Evolutionary conservation across 2,113 vertebrate genomes (phyloP).

Genomic region (Sturnira hondurensis): DNA sequence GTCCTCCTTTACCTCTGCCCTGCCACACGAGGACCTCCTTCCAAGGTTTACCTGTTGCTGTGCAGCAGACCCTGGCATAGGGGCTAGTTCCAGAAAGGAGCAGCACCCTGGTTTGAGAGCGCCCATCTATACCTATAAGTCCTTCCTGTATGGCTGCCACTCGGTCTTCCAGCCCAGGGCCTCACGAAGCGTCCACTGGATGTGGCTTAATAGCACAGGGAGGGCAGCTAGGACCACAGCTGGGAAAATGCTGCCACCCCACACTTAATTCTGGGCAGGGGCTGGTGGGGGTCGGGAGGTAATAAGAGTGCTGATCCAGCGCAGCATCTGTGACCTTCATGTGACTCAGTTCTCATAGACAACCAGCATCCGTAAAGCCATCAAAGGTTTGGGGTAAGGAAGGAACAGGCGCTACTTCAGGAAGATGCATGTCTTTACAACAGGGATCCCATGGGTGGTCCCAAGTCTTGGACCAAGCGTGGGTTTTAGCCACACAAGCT

Average conservation of each 20-base stretch:
- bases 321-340: background rate
- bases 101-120: background rate
- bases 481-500: background rate
- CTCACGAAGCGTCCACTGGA: background rate
- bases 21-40: background rate
- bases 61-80: background rate
- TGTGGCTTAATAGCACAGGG: background rate
- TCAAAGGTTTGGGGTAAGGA: background rate
- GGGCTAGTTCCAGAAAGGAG: background rate
- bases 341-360: background rate
- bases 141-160: background rate
- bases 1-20: background rate
- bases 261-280: background rate
- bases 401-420: background rate
- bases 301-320: background rate
- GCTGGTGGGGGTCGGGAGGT: accelerated
- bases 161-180: background rate
- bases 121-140: background rate
- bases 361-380: background rate
- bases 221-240: background rate
- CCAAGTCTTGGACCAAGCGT: background rate
- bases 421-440: background rate
- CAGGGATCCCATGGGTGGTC: background rate
- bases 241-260: background rate
- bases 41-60: background rate